phyloP scores from a whole-genome alignment of 2,888 invertebrate genomes.

The Euproctis similis region DNA sequence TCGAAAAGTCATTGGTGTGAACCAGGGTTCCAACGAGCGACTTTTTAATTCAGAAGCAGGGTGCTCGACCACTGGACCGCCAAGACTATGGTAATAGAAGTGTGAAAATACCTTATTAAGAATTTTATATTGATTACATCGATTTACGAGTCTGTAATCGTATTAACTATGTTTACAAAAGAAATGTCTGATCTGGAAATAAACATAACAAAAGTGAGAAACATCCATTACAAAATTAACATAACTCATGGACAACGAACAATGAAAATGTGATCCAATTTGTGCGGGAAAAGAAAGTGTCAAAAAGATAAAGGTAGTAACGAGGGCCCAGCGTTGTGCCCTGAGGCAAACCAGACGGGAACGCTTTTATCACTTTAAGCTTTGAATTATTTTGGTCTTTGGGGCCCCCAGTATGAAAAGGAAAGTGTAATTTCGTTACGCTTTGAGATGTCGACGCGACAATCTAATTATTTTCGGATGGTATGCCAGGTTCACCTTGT shows the following conservation, averaged over 20 bases:
- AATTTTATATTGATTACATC: no score
- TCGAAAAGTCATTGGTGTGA: no score
- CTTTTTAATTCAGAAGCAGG: no score
- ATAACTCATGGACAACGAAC: constrained; percentile 44
- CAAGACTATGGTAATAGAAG: no score
- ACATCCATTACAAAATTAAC: constrained; percentile 45
- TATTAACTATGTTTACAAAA: constrained; percentile 14
- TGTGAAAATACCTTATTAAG: background rate
- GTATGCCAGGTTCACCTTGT: constrained; percentile 58
- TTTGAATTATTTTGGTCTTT: constrained; percentile 70
- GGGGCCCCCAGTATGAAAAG: constrained; percentile 59
- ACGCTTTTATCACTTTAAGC: constrained; percentile 67
- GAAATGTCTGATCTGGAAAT: constrained; percentile 15
- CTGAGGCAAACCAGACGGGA: constrained; percentile 48
- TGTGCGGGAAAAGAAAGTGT: constrained; percentile 54
- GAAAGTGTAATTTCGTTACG: constrained; percentile 72
- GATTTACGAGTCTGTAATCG: no score
- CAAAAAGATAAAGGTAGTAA: constrained; percentile 59
- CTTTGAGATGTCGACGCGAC: constrained; percentile 72
- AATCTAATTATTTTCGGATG: constrained; percentile 67
- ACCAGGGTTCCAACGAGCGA: no score
- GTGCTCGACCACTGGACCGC: no score
- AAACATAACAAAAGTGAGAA: constrained; percentile 34
- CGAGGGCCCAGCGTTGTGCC: constrained; percentile 53
- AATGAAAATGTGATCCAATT: constrained; percentile 63